These are phyloP conservation scores for Mesocentrotus franciscanus DNA, from an alignment of 53 echinoderm and acorn worm species.

Conservation along the genomic window DNA sequence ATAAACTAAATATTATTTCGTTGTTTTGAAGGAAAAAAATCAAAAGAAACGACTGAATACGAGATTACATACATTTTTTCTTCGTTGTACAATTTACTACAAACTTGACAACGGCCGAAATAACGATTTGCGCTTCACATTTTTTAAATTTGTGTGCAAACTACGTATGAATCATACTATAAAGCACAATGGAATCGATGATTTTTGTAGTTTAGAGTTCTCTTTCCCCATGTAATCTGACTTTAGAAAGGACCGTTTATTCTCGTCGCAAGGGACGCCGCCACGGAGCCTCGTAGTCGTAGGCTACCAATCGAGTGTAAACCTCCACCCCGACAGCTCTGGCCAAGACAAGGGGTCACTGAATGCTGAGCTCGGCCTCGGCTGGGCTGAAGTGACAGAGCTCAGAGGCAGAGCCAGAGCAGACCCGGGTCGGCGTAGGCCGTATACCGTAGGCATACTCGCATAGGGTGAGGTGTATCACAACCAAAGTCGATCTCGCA, in stretches of 20 bases:
- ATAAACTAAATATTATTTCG: not conserved
- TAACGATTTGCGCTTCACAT: not conserved
- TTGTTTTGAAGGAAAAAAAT: not conserved
- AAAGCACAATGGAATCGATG: not conserved
- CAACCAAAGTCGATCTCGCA: no score
- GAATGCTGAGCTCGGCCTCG: not conserved
- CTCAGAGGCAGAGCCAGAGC: no score
- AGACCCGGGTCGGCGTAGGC: no score
- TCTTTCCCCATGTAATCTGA: not conserved
- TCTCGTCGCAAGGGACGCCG: conserved; percentile 23
- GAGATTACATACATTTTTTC: not conserved
- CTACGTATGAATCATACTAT: not conserved
- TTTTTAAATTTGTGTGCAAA: not conserved
- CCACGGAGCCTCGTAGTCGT: not conserved
- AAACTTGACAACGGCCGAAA: not conserved
- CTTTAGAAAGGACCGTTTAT: not conserved
- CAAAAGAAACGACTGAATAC: not conserved
- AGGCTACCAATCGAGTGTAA: not conserved
- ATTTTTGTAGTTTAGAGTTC: not conserved
- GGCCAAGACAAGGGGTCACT: not conserved
- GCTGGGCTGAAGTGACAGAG: not conserved
- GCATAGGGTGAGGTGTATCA: no score
- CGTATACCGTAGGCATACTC: no score
- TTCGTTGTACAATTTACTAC: not conserved
- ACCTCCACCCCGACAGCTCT: not conserved